phyloP scores from a whole-genome alignment of 2,888 invertebrate genomes.

The Apamea crenata region DNA sequence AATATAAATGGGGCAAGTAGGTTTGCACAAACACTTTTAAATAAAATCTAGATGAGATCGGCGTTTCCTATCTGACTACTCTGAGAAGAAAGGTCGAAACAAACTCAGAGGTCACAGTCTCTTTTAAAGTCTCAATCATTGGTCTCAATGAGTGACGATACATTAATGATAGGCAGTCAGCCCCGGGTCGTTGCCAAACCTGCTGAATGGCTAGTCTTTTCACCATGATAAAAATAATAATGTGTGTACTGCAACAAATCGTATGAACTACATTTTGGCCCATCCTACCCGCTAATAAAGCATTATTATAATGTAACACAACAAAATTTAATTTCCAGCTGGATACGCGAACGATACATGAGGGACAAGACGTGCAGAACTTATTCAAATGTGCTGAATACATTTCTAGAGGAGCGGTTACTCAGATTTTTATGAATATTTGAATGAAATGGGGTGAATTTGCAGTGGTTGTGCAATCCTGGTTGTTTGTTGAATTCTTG shows the following conservation, averaged over 20 bases:
- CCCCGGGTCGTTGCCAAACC: not conserved
- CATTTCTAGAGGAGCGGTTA: slow-evolving; percentile 34
- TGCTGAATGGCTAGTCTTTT: not conserved
- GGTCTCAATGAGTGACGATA: not conserved
- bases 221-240: not conserved
- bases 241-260: not conserved
- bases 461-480: not conserved
- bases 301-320: not conserved
- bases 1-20: not conserved
- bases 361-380: slow-evolving; percentile 25
- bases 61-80: too few relatives aligned
- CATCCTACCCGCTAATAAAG: not conserved
- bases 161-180: not conserved
- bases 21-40: too few relatives aligned
- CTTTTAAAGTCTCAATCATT: not conserved
- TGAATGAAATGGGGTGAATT: slow-evolving; percentile 1
- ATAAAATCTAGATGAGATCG: too few relatives aligned
- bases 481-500: not conserved
- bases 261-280: not conserved
- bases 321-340: slow-evolving; percentile 22
- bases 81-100: too few relatives aligned
- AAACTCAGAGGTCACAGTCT: too few relatives aligned
- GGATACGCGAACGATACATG: slow-evolving; percentile 26
- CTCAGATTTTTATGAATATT: slow-evolving; percentile 43
- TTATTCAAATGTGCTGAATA: slow-evolving; percentile 40